phyloP scores from a whole-genome alignment of 2,113 vertebrate genomes.

The Phaethon lepturus region DNA sequence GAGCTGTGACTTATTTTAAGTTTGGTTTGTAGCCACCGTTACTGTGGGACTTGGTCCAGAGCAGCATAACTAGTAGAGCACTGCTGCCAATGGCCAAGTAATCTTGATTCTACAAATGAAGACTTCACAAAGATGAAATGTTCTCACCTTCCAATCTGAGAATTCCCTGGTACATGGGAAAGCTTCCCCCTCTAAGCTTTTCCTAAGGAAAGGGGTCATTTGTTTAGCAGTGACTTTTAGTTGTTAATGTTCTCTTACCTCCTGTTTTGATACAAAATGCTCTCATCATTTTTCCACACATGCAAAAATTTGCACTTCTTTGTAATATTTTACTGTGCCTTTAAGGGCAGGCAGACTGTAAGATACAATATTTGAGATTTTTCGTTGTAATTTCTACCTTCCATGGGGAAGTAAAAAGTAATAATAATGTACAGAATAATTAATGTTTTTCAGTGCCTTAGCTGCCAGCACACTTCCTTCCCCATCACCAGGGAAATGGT shows the following conservation, averaged over 20 bases:
- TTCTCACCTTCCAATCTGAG: not conserved
- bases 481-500: constrained; percentile 25
- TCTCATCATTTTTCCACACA: not conserved
- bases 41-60: not conserved
- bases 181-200: not conserved
- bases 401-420: not conserved
- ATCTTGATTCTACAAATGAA: not conserved
- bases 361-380: not conserved
- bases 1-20: not conserved
- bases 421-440: not conserved
- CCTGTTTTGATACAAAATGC: not conserved
- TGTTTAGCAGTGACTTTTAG: not conserved
- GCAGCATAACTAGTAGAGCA: not conserved
- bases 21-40: not conserved
- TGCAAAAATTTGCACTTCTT: not conserved
- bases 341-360: not conserved
- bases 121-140: not conserved
- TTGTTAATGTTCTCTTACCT: not conserved
- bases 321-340: not conserved
- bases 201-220: not conserved
- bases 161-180: not conserved
- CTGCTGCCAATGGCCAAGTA: not conserved
- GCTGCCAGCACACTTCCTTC: constrained; percentile 4
- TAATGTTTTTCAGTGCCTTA: not conserved
- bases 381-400: not conserved